Percentiles rank a stretch among this genome's conserved stretches.
Evolutionary conservation across 37 sponge, comb jelly and placozoan genomes (phyloP).

Genomic region (Amphimedon queenslandica): DNA sequence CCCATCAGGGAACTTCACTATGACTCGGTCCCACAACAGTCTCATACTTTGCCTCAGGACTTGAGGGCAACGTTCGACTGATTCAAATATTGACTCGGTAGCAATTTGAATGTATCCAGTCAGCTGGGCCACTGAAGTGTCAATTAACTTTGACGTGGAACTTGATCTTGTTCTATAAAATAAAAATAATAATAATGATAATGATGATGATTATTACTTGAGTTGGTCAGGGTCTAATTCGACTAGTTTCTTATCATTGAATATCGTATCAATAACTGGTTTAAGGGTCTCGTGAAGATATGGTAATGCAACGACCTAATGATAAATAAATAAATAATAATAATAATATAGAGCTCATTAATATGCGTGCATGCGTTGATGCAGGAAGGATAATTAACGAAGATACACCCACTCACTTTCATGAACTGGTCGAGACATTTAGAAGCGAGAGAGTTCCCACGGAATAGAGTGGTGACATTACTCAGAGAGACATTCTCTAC

Average conservation of each 20-base stretch:
- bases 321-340: background rate
- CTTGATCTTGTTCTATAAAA: background rate
- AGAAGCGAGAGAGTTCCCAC: slow-evolving; percentile 86
- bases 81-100: slow-evolving; percentile 56
- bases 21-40: slow-evolving; percentile 66
- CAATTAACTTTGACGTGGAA: slow-evolving; percentile 33
- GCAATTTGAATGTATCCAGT: slow-evolving; percentile 43
- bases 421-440: slow-evolving; percentile 93
- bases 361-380: too few species aligned
- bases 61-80: slow-evolving; percentile 61
- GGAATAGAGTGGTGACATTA: slow-evolving; percentile 59
- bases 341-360: too few species aligned
- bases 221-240: slow-evolving; percentile 79
- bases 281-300: slow-evolving; percentile 77
- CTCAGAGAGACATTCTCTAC: slow-evolving; percentile 47
- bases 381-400: too few species aligned
- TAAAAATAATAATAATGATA: background rate
- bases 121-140: slow-evolving; percentile 33
- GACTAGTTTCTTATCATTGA: slow-evolving; percentile 61
- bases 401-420: slow-evolving; percentile 58
- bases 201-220: slow-evolving; percentile 12
- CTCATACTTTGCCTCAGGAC: slow-evolving; percentile 64
- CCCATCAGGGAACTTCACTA: slow-evolving; percentile 40
- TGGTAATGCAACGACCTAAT: slow-evolving; percentile 69
- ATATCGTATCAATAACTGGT: slow-evolving; percentile 58